phyloP scores from a whole-genome alignment of 2,888 invertebrate genomes.

The Ormyrus rosae region DNA sequence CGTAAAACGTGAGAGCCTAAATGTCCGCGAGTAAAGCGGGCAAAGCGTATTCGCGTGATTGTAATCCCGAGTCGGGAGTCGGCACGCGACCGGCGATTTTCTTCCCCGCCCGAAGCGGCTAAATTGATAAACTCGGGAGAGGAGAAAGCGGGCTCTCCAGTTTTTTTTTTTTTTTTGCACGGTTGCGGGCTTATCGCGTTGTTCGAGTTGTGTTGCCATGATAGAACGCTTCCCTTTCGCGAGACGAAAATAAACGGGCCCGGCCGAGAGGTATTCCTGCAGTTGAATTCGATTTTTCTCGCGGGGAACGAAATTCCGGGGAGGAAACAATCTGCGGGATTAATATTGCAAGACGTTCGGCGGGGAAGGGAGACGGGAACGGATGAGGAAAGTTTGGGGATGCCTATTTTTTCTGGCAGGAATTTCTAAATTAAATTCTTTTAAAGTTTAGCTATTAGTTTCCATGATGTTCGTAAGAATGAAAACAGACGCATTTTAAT shows the following conservation, averaged over 20 bases:
- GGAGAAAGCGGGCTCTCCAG: background rate
- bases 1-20: conserved; percentile 15
- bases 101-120: too few species aligned
- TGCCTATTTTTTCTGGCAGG: too few species aligned
- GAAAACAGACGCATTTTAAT: too few species aligned
- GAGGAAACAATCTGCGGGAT: background rate
- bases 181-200: background rate
- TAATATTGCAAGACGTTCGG: background rate
- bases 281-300: background rate
- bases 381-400: too few species aligned
- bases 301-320: background rate
- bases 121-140: too few species aligned
- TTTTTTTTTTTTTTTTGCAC: background rate
- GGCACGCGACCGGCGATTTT: conserved; percentile 8
- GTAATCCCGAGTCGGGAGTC: conserved; percentile 17
- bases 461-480: too few species aligned
- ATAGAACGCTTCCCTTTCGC: background rate
- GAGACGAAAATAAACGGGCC: background rate
- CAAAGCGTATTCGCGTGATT: background rate
- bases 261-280: background rate
- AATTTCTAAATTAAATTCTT: too few species aligned
- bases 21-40: background rate
- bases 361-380: too few species aligned
- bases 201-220: background rate
- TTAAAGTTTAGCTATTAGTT: too few species aligned